Conservation (phyloP, 23 tunicate species). For the Botrylloides violaceus region DNA sequence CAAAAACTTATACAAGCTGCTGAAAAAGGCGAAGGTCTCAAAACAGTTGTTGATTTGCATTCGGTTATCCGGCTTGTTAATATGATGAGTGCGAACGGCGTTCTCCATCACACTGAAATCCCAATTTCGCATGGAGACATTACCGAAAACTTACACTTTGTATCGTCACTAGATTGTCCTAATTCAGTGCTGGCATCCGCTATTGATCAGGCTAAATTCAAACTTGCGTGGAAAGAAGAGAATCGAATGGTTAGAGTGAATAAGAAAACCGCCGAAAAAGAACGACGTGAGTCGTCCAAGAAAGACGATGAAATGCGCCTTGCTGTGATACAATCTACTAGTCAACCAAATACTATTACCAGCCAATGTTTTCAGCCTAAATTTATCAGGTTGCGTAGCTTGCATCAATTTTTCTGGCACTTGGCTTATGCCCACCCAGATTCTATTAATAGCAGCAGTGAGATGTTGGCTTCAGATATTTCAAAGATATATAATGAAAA, state of each 20-base stretch:
- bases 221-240: conserved; percentile 13
- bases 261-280: no score
- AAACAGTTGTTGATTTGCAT: conserved; percentile 55
- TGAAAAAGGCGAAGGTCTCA: conserved; percentile 47
- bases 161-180: conserved; percentile 68
- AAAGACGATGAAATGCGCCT: neutral
- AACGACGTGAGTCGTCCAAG: neutral
- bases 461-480: conserved; percentile 31
- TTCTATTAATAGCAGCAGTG: neutral
- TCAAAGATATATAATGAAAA: conserved; percentile 28
- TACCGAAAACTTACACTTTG: conserved; percentile 48
- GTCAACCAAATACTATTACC: neutral
- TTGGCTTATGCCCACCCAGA: conserved; percentile 82
- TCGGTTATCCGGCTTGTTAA: conserved; percentile 48
- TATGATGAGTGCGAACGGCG: conserved; percentile 42
- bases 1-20: conserved; percentile 34
- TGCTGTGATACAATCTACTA: neutral
- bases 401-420: conserved; percentile 92
- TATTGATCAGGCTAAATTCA: conserved; percentile 54
- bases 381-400: conserved; percentile 30
- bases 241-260: neutral
- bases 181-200: conserved; percentile 37
- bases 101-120: conserved; percentile 26
- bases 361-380: conserved; percentile 25
- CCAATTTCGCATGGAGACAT: conserved; percentile 40